Percentiles rank a stretch among this genome's conserved stretches.
Conservation (phyloP, 2,113 vertebrate genomes). For the Sapayoa aenigma region DNA sequence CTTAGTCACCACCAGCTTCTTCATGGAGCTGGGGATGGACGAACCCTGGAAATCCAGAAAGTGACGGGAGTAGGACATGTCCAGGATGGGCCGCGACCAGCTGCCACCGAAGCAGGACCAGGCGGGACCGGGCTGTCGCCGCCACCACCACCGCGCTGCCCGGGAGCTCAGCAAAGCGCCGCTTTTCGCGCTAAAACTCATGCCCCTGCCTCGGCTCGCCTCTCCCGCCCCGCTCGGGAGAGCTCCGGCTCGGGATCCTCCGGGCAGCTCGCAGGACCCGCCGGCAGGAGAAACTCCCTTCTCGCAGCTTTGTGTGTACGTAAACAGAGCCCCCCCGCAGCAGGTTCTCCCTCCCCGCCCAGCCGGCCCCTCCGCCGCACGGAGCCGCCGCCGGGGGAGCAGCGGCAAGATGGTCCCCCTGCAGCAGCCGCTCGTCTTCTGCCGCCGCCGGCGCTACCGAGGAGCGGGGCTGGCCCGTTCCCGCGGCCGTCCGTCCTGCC, state of each 20-base stretch:
- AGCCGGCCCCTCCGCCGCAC: neutral
- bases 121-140: neutral
- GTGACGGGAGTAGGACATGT: conserved; percentile 89
- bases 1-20: conserved; percentile 86
- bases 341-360: conserved; percentile 29
- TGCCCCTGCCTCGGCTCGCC: neutral
- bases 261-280: neutral
- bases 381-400: conserved; percentile 9
- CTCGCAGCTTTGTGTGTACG: neutral
- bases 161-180: neutral
- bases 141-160: conserved; percentile 52
- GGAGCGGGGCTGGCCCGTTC: neutral
- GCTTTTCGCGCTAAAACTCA: conserved; percentile 25
- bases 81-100: conserved; percentile 81
- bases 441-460: neutral
- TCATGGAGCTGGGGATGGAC: conserved; percentile 85
- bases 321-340: neutral
- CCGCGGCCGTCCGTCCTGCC: neutral
- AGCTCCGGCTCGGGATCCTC: neutral
- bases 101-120: neutral
- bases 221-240: neutral
- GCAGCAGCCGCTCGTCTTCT: conserved; percentile 27
- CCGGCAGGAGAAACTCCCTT: neutral
- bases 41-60: conserved; percentile 93
- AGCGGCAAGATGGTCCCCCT: neutral